A percentile compares a stretch with the other conserved stretches of the same genome.
phyloP scores from a whole-genome alignment of 2,113 vertebrate genomes.

The Gorsachius goisagi region DNA sequence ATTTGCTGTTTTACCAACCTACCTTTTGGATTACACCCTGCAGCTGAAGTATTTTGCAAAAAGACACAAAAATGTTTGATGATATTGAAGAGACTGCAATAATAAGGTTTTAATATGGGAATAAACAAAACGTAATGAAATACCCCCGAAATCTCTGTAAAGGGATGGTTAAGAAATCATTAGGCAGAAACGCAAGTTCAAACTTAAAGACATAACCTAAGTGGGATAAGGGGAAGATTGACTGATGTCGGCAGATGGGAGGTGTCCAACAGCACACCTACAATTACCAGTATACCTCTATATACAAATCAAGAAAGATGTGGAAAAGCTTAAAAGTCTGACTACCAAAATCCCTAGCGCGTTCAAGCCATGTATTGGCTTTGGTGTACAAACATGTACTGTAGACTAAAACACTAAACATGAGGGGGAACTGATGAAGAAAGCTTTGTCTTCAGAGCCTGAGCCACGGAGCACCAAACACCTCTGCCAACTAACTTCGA shows the following conservation, averaged over 20 bases:
- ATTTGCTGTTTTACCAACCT: not conserved
- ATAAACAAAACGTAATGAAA: not conserved
- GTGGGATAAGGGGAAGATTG: not conserved
- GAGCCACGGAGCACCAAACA: conserved; percentile 21
- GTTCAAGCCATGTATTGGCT: not conserved
- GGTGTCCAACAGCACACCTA: not conserved
- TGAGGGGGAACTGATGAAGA: not conserved
- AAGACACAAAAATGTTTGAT: not conserved
- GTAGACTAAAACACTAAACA: not conserved
- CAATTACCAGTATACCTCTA: not conserved
- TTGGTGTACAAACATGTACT: not conserved
- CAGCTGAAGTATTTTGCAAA: not conserved
- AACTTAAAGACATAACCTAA: not conserved
- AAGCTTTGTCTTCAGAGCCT: conserved; percentile 26
- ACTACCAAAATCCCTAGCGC: not conserved
- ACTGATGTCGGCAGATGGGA: not conserved
- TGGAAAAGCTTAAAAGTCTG: not conserved
- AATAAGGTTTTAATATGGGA: not conserved
- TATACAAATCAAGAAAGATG: not conserved
- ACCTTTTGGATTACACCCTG: not conserved
- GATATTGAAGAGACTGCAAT: not conserved
- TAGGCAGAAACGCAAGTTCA: not conserved
- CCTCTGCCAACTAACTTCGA: conserved; percentile 60
- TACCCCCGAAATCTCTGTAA: not conserved
- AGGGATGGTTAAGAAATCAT: not conserved